Percentiles rank a stretch among this genome's conserved stretches.
phyloP scores from a whole-genome alignment of 2,113 vertebrate genomes.

The Hemiprocne comata region DNA sequence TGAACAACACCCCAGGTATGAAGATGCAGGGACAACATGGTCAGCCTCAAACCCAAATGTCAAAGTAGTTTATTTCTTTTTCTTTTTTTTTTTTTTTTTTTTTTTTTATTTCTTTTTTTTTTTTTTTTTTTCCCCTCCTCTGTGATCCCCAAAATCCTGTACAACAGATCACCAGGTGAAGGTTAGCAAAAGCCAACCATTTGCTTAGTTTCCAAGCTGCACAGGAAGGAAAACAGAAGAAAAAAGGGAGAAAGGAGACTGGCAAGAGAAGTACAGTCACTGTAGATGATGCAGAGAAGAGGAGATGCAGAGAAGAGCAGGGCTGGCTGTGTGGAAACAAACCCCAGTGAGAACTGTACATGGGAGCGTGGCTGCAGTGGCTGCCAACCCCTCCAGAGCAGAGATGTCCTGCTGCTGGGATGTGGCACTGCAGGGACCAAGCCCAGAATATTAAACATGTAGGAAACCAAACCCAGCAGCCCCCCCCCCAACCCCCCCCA shows the following conservation, averaged over 20 bases:
- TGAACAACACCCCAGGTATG: fast-evolving
- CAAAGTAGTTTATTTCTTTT: slow-evolving; percentile 49
- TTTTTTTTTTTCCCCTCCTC: not conserved
- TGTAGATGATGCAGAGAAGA: not conserved
- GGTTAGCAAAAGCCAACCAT: not conserved
- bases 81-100: not conserved
- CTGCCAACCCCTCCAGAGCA: not conserved
- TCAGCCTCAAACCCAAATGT: not conserved
- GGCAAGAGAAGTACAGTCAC: not conserved
- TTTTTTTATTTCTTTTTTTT: not conserved
- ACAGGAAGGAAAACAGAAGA: not conserved
- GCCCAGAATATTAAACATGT: not conserved
- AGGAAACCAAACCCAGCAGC: not conserved
- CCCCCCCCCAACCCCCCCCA: not conserved
- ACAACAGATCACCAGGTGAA: slow-evolving; percentile 26
- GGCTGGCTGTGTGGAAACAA: not conserved
- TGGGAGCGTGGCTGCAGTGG: not conserved
- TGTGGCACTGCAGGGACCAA: fast-evolving
- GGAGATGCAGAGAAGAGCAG: not conserved
- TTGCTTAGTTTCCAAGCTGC: not conserved
- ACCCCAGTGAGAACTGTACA: slow-evolving; percentile 25
- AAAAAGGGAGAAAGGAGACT: not conserved
- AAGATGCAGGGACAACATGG: not conserved
- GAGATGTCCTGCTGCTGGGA: not conserved
- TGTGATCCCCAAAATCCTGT: not conserved